Evolutionary conservation across 2,888 invertebrate species (phyloP).

Genomic region (Chymomyza procnemis): DNA sequence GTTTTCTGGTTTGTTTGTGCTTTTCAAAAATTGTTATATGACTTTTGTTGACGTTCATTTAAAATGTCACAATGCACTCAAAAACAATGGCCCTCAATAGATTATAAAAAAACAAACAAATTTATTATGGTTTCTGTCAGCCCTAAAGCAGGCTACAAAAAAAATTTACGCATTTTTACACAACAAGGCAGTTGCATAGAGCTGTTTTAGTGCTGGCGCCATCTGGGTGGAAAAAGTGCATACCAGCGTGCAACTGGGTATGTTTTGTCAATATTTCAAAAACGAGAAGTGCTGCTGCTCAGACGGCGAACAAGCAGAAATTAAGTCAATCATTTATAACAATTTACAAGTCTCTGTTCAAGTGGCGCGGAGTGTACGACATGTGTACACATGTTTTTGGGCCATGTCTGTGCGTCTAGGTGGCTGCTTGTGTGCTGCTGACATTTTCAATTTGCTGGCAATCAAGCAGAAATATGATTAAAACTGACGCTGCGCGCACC

Average conservation of each 20-base stretch:
- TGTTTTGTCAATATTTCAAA: too few species aligned
- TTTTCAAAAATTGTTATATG: slow-evolving; percentile 15
- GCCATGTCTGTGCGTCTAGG: background rate
- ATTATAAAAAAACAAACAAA: slow-evolving; percentile 24
- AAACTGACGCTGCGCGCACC: slow-evolving; percentile 37
- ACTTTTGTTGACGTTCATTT: slow-evolving; percentile 22
- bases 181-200: too few species aligned
- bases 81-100: background rate
- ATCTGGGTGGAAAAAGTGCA: too few species aligned
- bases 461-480: slow-evolving; percentile 57
- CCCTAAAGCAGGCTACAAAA: slow-evolving; percentile 4
- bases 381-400: background rate
- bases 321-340: too few species aligned
- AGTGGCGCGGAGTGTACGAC: background rate
- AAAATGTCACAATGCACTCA: slow-evolving; percentile 19
- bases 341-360: too few species aligned
- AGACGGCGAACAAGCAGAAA: too few species aligned
- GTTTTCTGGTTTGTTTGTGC: background rate
- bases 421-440: slow-evolving; percentile 43
- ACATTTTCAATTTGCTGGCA: slow-evolving; percentile 68
- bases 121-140: background rate
- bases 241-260: too few species aligned
- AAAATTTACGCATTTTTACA: background rate
- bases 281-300: too few species aligned
- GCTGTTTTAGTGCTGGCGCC: too few species aligned